These are phyloP conservation scores for Eudyptes chrysolophus DNA, from an alignment of 2,113 vertebrate genomes.

Conservation along the genomic window DNA sequence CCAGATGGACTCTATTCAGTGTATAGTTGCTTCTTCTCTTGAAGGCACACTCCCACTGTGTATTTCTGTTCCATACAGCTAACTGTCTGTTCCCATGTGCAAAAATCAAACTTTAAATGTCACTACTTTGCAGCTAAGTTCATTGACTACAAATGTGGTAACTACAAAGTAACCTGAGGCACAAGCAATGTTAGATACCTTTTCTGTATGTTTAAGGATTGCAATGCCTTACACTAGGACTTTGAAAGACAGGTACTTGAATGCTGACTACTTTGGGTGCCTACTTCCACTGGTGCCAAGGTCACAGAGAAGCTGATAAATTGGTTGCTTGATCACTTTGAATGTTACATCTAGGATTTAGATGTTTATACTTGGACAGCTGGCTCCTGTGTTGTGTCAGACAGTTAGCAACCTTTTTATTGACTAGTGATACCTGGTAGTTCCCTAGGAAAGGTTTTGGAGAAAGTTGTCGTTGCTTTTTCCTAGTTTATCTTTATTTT, in stretches of 20 bases:
- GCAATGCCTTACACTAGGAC: background rate
- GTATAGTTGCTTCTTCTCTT: background rate
- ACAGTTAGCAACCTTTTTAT: background rate
- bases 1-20: conserved; percentile 24
- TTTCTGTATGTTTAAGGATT: background rate
- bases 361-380: background rate
- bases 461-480: background rate
- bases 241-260: background rate
- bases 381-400: background rate
- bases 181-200: background rate
- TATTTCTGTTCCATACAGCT: conserved; percentile 35
- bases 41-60: background rate
- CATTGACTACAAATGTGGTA: background rate
- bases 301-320: background rate
- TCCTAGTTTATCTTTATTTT: background rate
- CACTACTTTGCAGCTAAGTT: conserved; percentile 28
- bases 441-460: background rate
- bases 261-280: background rate
- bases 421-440: background rate
- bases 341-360: background rate
- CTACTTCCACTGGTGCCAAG: background rate
- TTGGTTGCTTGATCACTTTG: background rate
- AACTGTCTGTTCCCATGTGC: conserved; percentile 14
- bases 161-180: background rate
- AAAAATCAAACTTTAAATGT: conserved; percentile 28